These are phyloP conservation scores for Scolopax bukidnonensis DNA, from an alignment of 2,797 vertebrate genomes.

Conservation along the genomic window DNA sequence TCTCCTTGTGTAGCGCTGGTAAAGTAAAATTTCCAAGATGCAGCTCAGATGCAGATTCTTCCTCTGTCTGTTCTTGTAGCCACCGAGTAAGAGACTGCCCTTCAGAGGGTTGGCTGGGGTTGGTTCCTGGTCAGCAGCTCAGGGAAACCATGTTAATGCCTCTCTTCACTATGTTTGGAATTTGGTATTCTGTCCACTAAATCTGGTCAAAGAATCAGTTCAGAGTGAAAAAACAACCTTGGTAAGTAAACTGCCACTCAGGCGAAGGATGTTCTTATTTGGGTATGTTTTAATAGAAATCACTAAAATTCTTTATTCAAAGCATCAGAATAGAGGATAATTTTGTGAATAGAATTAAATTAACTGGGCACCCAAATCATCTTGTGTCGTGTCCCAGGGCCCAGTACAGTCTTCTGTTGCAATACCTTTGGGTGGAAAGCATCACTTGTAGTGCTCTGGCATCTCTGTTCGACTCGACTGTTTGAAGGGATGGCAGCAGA, in stretches of 20 bases:
- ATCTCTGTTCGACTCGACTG: fast-evolving
- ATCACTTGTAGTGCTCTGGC: neutral
- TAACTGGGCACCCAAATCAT: neutral
- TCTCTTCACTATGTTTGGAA: neutral
- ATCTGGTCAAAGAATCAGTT: neutral
- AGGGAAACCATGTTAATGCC: fast-evolving
- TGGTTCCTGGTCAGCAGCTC: neutral
- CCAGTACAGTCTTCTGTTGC: neutral
- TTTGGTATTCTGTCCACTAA: neutral
- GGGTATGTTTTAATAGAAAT: neutral
- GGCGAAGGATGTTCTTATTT: neutral
- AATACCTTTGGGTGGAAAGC: fast-evolving
- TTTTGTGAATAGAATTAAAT: neutral
- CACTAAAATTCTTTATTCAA: fast-evolving
- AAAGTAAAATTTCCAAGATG: neutral
- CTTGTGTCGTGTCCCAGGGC: neutral
- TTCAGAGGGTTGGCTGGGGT: neutral
- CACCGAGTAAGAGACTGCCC: neutral
- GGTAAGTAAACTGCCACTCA: neutral
- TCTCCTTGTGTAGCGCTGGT: fast-evolving
- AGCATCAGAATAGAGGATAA: neutral
- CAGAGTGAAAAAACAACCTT: neutral
- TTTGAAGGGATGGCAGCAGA: neutral
- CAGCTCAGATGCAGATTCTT: neutral
- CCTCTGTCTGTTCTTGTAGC: neutral